A percentile compares a stretch with the other conserved stretches of the same genome.
These are phyloP conservation scores for Oscheius sp. DNA, from an alignment of 2,888 invertebrate genomes.

Conservation along the genomic window DNA sequence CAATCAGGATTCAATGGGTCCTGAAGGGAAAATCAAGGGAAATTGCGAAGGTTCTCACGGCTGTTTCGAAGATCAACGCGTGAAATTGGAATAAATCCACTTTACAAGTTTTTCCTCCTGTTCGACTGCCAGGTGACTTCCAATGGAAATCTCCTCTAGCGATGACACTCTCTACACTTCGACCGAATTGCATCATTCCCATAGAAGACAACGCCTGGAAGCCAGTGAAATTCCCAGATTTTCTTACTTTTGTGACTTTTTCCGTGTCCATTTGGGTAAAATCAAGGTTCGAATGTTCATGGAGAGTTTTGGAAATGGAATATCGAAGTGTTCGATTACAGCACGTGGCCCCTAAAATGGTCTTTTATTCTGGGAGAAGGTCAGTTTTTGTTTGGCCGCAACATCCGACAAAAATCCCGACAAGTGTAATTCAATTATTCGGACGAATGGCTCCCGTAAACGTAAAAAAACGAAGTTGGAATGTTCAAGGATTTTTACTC, in stretches of 20 bases:
- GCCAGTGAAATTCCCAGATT: background rate
- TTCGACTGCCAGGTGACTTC: background rate
- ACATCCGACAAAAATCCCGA: too few species aligned
- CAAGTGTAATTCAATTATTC: too few species aligned
- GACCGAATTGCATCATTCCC: background rate
- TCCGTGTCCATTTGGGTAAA: constrained; percentile 1
- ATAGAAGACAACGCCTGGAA: background rate
- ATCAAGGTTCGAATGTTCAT: background rate
- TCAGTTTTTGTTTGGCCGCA: background rate
- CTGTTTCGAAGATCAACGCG: constrained; percentile 3
- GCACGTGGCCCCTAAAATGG: background rate
- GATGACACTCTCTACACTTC: background rate
- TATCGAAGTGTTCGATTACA: constrained; percentile 11
- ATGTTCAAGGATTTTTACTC: too few species aligned
- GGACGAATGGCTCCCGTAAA: too few species aligned
- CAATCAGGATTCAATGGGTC: background rate
- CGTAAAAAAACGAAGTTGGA: too few species aligned
- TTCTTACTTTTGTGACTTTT: background rate
- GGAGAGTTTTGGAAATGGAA: constrained; percentile 10
- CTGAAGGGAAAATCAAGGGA: background rate
- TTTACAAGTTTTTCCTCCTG: constrained; percentile 8
- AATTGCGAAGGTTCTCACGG: background rate
- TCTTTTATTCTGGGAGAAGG: background rate
- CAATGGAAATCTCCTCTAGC: constrained; percentile 8
- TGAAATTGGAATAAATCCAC: background rate